These are phyloP conservation scores for Marcusenius ussheri DNA, from an alignment of 2,113 vertebrate species.

Conservation along the genomic window DNA sequence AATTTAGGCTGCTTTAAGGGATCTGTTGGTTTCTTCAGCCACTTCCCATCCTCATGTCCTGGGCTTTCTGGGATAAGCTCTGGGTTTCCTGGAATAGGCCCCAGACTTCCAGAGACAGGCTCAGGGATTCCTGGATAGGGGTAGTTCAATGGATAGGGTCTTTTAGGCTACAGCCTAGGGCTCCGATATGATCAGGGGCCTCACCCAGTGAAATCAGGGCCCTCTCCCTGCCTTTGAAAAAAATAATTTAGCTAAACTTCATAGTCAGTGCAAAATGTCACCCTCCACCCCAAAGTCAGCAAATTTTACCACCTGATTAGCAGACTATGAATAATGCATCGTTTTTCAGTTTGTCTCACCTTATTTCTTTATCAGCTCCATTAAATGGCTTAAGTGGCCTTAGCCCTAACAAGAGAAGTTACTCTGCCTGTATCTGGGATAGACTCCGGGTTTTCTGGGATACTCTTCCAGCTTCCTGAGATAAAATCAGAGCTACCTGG, in stretches of 20 bases:
- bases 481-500: too few species aligned
- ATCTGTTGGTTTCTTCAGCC: not conserved
- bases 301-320: too few species aligned
- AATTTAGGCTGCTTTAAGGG: not conserved
- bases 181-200: not conserved
- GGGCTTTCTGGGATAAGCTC: not conserved
- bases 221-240: not conserved
- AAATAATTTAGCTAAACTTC: not conserved
- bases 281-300: not conserved
- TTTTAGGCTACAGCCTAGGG: not conserved
- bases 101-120: not conserved
- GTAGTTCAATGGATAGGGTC: not conserved
- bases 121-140: not conserved
- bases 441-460: too few species aligned
- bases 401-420: too few species aligned
- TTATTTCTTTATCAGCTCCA: not conserved
- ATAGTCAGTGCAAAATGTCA: not conserved
- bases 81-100: not conserved
- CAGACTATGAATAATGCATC: too few species aligned
- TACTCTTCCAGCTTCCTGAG: too few species aligned
- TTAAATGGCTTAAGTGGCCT: too few species aligned
- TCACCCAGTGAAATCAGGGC: not conserved
- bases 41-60: not conserved
- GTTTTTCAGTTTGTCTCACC: not conserved
- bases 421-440: not conserved